These are phyloP conservation scores for Lutjanus argentimaculatus DNA, from an alignment of 2,797 vertebrate species.

Conservation along the genomic window DNA sequence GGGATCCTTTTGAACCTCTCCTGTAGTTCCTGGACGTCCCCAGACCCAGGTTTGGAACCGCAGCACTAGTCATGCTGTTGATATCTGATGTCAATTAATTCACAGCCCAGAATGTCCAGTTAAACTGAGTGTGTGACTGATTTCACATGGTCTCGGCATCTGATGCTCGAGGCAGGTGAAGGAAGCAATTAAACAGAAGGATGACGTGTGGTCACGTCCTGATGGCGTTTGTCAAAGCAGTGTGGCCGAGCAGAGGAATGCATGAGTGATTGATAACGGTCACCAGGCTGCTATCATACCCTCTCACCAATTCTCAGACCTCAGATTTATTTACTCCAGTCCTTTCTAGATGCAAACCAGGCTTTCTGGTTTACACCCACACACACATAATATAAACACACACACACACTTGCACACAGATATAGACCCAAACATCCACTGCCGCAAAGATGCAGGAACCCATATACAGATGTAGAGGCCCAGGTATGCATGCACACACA, in stretches of 20 bases:
- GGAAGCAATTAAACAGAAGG: constrained; percentile 83
- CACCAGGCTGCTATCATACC: constrained; percentile 74
- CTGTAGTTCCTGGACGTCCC: constrained; percentile 7
- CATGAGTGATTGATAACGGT: constrained; percentile 80
- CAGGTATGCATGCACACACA: constrained; percentile 38
- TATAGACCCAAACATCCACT: constrained; percentile 65
- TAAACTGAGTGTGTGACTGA: constrained; percentile 53
- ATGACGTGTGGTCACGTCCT: constrained; percentile 76
- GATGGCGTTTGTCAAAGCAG: constrained; percentile 67
- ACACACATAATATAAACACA: constrained; percentile 68
- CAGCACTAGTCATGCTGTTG: constrained; percentile 20
- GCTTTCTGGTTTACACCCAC: constrained; percentile 79
- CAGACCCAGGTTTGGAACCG: constrained; percentile 16
- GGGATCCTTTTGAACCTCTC: constrained; percentile 4
- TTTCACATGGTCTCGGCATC: constrained; percentile 50
- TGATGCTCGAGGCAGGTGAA: constrained; percentile 76
- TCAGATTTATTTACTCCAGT: constrained; percentile 85
- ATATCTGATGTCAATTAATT: constrained; percentile 67
- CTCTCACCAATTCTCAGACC: constrained; percentile 58
- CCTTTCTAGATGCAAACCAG: constrained; percentile 75
- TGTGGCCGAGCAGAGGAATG: constrained; percentile 70
- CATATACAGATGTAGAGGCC: constrained; percentile 58
- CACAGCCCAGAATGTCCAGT: constrained; percentile 41
- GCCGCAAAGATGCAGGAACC: constrained; percentile 61
- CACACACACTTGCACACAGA: constrained; percentile 48